Conservation (phyloP, 2,888 invertebrate species). For the Lochmaea capreae region DNA sequence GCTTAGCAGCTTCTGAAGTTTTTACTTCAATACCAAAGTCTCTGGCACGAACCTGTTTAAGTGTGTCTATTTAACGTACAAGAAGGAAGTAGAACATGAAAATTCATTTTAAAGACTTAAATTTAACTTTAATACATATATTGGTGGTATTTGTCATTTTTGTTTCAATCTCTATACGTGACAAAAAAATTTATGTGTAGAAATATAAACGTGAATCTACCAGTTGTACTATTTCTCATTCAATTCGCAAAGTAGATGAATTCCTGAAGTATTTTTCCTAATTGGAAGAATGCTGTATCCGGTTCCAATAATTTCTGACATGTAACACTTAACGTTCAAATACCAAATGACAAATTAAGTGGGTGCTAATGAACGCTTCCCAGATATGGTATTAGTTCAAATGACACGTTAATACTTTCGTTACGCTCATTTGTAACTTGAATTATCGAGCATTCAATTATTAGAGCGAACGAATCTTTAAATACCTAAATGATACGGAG, state of each 20-base stretch:
- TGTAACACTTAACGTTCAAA: conserved; percentile 18
- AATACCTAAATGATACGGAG: conserved; percentile 12
- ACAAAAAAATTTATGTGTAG: no score
- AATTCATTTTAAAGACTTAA: no score
- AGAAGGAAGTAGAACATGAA: no score
- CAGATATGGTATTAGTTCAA: conserved; percentile 30
- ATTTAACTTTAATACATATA: no score
- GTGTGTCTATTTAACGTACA: no score
- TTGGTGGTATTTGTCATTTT: no score
- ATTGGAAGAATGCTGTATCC: neutral
- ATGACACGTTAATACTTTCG: conserved; percentile 25
- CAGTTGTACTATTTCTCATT: no score
- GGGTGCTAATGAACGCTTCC: conserved; percentile 39
- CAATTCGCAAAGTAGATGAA: neutral
- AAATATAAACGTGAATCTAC: no score
- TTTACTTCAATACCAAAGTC: no score
- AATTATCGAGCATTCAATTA: conserved; percentile 11
- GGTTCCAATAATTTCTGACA: conserved; percentile 7
- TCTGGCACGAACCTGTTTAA: no score
- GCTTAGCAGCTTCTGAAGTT: no score
- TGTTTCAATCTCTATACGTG: no score
- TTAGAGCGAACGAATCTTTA: conserved; percentile 8
- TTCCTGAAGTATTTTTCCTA: neutral
- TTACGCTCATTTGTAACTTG: conserved; percentile 17
- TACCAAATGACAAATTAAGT: conserved; percentile 36